A percentile compares a stretch with the other conserved stretches of the same genome.
Evolutionary conservation across 2,113 vertebrate species (phyloP).

Genomic region (Indicator indicator): DNA sequence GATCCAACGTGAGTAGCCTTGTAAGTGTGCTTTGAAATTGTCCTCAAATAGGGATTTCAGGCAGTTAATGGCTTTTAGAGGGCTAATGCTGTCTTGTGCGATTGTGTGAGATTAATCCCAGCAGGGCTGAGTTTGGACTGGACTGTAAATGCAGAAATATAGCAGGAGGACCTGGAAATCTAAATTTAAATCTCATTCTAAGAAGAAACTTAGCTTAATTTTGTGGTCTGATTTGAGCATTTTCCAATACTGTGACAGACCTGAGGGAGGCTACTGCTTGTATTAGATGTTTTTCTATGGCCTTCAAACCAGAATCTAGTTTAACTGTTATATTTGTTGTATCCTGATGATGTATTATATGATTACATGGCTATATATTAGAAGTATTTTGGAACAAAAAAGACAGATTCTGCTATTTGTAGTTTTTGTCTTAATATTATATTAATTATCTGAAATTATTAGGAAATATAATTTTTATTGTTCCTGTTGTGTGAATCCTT

Average conservation of each 20-base stretch:
- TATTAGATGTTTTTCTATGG: neutral
- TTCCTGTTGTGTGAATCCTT: neutral
- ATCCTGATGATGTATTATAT: neutral
- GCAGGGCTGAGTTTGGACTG: neutral
- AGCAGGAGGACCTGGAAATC: neutral
- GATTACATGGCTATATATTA: neutral
- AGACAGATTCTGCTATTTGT: neutral
- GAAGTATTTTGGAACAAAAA: neutral
- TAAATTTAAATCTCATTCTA: neutral
- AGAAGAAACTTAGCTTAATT: neutral
- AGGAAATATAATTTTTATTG: neutral
- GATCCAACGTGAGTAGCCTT: neutral
- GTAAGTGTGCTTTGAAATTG: neutral
- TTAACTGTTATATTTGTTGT: neutral
- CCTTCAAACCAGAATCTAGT: neutral
- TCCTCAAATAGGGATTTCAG: neutral
- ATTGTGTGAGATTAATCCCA: neutral
- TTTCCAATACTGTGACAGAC: neutral
- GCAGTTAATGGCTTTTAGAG: neutral
- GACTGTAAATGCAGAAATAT: neutral
- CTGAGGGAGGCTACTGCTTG: neutral
- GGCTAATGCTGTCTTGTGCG: neutral
- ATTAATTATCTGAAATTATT: neutral
- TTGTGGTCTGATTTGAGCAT: neutral
- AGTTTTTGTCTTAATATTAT: neutral